phyloP scores from a whole-genome alignment of 2,797 vertebrate genomes.

The Aulostomus chinensis region DNA sequence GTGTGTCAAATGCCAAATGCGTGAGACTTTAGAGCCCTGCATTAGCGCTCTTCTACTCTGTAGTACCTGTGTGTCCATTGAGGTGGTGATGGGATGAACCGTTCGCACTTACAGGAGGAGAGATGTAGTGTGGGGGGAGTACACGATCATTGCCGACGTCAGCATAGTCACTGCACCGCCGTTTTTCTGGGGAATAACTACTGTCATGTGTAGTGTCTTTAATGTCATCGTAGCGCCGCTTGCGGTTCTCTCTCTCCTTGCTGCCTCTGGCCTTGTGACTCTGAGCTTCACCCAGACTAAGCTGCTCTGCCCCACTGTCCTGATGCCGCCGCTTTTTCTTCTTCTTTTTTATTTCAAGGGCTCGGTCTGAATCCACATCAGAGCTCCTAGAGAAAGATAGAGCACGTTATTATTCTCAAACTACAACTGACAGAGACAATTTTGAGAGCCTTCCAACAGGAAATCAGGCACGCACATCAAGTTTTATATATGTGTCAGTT shows the following conservation, averaged over 20 bases:
- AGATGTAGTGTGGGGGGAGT: constrained; percentile 10
- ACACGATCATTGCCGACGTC: neutral
- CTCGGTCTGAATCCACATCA: constrained; percentile 75
- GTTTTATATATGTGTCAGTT: too few species aligned
- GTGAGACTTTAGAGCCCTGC: too few species aligned
- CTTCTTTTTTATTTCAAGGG: constrained; percentile 82
- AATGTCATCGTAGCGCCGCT: constrained; percentile 34
- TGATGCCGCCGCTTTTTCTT: constrained; percentile 85
- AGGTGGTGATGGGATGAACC: constrained; percentile 42
- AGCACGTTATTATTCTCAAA: neutral
- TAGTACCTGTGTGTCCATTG: constrained; percentile 69
- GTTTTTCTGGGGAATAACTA: constrained; percentile 42
- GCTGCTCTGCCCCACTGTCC: constrained; percentile 62
- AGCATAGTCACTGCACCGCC: constrained; percentile 15
- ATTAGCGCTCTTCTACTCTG: neutral
- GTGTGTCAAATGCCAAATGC: too few species aligned
- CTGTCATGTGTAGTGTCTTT: constrained; percentile 49
- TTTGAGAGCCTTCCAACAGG: too few species aligned
- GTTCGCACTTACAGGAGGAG: constrained; percentile 25
- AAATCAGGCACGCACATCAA: too few species aligned
- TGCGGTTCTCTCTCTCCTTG: constrained; percentile 60
- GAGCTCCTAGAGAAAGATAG: constrained; percentile 69
- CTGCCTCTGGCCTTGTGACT: constrained; percentile 47
- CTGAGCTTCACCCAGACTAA: constrained; percentile 16
- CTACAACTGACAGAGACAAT: neutral